Conservation (phyloP, 2,797 vertebrate species). For the Nannoperca australis region DNA sequence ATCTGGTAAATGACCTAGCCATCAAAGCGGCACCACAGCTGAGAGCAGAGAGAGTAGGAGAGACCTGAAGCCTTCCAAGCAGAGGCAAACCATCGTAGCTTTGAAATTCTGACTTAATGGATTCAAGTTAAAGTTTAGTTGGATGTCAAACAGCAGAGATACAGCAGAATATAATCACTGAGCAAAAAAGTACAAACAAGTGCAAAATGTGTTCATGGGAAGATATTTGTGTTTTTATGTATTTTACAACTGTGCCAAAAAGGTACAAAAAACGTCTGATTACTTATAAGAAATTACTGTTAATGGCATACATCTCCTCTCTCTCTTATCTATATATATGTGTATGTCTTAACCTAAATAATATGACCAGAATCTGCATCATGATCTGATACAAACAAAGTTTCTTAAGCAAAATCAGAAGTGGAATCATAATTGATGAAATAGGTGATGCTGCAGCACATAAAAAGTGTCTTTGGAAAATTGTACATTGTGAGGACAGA, state of each 20-base stretch:
- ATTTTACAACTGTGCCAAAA: not conserved
- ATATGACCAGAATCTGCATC: not conserved
- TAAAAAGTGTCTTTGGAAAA: not conserved
- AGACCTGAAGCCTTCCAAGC: not conserved
- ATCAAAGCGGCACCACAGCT: constrained; percentile 63
- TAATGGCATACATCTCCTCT: not conserved
- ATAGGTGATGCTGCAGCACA: not conserved
- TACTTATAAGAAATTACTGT: not conserved
- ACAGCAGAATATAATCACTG: not conserved
- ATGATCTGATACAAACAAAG: not conserved
- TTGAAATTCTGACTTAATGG: not conserved
- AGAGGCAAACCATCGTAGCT: not conserved
- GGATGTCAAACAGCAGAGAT: not conserved
- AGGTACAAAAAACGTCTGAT: no score
- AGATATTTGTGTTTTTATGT: not conserved
- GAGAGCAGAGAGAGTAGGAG: constrained; percentile 29
- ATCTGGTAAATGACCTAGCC: constrained; percentile 78
- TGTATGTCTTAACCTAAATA: not conserved
- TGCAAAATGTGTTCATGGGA: no score
- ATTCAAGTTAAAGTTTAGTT: not conserved
- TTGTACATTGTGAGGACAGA: no score
- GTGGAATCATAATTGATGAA: not conserved
- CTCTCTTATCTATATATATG: no score
- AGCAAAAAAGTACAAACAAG: not conserved
- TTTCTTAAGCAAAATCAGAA: not conserved